phyloP scores from a whole-genome alignment of 2,888 invertebrate genomes.

The Cataglyphis livida region DNA sequence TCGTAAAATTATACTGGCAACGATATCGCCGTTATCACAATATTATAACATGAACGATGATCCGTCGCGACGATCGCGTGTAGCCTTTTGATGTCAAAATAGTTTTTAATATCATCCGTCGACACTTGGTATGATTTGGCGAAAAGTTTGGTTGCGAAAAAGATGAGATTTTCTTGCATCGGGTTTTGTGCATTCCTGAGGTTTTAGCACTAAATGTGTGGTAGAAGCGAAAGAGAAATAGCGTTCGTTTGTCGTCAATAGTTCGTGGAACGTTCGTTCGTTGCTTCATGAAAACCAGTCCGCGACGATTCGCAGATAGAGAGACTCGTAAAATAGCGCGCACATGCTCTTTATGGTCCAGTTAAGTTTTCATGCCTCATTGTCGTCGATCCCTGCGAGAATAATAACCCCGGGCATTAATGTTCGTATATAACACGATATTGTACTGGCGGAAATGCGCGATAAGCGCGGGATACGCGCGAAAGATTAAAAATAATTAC shows the following conservation, averaged over 20 bases:
- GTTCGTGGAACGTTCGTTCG: constrained; percentile 31
- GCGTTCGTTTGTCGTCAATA: constrained; percentile 39
- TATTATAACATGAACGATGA: neutral
- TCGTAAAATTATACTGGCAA: constrained; percentile 8
- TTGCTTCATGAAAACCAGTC: constrained; percentile 27
- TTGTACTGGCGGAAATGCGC: constrained; percentile 18
- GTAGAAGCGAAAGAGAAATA: neutral
- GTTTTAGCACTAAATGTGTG: constrained; percentile 28
- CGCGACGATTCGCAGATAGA: constrained; percentile 43
- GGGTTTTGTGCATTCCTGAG: neutral
- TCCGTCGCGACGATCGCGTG: constrained; percentile 13
- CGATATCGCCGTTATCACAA: constrained; percentile 8
- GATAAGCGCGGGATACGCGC: constrained; percentile 24
- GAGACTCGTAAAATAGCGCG: constrained; percentile 35
- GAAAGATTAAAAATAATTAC: constrained; percentile 42
- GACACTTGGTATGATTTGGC: constrained; percentile 48
- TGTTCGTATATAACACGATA: constrained; percentile 32
- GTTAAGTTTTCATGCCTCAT: constrained; percentile 52
- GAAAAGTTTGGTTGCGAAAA: constrained; percentile 4
- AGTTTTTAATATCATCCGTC: constrained; percentile 54
- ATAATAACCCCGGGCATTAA: constrained; percentile 51
- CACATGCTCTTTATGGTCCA: constrained; percentile 39
- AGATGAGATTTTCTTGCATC: neutral
- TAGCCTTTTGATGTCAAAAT: constrained; percentile 54
- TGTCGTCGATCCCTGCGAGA: constrained; percentile 41